Conservation (phyloP, 53 echinoderm and acorn worm species). For the Arbacia lixula region DNA sequence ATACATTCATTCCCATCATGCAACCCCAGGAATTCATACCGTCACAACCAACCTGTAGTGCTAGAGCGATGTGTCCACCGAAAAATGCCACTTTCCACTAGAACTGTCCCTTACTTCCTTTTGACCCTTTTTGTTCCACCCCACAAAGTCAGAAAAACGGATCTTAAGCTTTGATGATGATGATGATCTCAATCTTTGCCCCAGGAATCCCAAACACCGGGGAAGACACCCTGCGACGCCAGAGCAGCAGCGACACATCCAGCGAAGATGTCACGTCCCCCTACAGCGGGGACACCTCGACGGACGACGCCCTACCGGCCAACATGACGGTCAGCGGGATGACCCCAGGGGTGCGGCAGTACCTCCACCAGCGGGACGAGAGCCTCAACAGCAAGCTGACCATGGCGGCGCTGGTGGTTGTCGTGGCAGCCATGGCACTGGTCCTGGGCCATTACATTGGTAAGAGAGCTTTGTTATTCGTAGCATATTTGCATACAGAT, state of each 20-base stretch:
- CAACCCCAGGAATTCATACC: no score
- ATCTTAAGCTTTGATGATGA: no score
- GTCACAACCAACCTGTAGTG: no score
- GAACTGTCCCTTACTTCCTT: no score
- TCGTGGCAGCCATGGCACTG: constrained; percentile 78
- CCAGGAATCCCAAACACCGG: constrained; percentile 40
- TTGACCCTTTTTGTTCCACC: background rate
- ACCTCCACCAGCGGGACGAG: constrained; percentile 80
- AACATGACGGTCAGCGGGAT: constrained; percentile 83
- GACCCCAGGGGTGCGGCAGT: constrained; percentile 79
- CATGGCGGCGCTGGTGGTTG: constrained; percentile 68
- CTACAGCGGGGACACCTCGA: constrained; percentile 66
- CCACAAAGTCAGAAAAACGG: no score
- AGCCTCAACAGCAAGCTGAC: constrained; percentile 82
- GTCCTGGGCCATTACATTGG: constrained; percentile 95
- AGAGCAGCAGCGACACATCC: constrained; percentile 55
- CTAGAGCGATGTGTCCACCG: no score
- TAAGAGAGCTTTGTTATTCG: no score
- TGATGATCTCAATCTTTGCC: no score
- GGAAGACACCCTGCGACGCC: constrained; percentile 49
- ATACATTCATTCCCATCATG: no score
- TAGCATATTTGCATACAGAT: no score
- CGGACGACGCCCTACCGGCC: constrained; percentile 80
- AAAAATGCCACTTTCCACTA: no score
- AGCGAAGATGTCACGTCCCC: constrained; percentile 61